Evolutionary conservation across 1,140 invertebrate species (phyloP).

Genomic region (Patella vulgata): DNA sequence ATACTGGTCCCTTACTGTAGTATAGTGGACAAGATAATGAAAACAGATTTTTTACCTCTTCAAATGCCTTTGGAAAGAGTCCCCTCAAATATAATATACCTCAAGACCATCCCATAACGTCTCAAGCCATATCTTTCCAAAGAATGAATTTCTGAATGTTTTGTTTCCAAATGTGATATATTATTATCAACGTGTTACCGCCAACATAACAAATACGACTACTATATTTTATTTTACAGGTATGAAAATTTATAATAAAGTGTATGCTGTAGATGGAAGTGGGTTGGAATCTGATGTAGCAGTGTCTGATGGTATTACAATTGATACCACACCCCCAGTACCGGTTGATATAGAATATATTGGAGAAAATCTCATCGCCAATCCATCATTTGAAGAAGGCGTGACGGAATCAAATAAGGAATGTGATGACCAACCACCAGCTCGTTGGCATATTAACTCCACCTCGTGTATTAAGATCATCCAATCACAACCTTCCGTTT

Average conservation of each 20-base stretch:
- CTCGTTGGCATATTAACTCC: slow-evolving; percentile 12
- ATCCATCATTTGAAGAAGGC: slow-evolving; percentile 43
- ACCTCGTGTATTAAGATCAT: slow-evolving; percentile 3
- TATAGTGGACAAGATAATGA: too few species aligned
- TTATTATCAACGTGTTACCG: too few species aligned
- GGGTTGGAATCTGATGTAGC: slow-evolving; percentile 33
- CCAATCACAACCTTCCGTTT: not conserved
- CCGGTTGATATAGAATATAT: slow-evolving; percentile 16
- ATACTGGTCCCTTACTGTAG: too few species aligned
- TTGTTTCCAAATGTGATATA: too few species aligned
- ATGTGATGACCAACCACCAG: slow-evolving; percentile 16
- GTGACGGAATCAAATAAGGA: slow-evolving; percentile 12
- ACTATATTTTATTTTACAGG: slow-evolving; percentile 31
- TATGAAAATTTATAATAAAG: slow-evolving; percentile 34
- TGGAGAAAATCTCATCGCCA: slow-evolving; percentile 31
- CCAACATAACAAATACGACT: too few species aligned
- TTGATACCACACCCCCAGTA: slow-evolving; percentile 40
- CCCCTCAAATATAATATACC: too few species aligned
- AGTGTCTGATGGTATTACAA: slow-evolving; percentile 44
- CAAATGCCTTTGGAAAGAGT: too few species aligned
- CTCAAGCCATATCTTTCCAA: too few species aligned
- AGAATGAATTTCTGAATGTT: too few species aligned
- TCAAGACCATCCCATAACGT: too few species aligned
- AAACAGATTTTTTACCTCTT: too few species aligned
- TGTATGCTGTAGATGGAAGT: slow-evolving; percentile 41